Conservation (phyloP, 2,888 invertebrate genomes). For the Drosophila anomalipes region DNA sequence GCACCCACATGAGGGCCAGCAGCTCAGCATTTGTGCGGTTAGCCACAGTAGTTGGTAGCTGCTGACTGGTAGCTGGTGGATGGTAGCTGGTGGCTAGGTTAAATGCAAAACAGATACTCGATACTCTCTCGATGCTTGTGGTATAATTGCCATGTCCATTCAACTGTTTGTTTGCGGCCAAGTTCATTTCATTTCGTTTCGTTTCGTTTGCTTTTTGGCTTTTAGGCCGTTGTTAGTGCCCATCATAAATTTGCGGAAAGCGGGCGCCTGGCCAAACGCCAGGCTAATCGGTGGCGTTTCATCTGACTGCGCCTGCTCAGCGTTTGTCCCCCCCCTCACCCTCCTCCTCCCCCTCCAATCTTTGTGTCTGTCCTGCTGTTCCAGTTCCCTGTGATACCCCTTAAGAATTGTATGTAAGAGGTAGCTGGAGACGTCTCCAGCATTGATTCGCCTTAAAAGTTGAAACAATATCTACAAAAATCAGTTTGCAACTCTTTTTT, state of each 20-base stretch:
- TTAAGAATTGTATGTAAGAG: background rate
- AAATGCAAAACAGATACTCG: slow-evolving; percentile 36
- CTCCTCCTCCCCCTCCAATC: background rate
- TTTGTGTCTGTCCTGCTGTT: background rate
- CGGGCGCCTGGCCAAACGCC: slow-evolving; percentile 61
- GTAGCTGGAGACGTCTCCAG: background rate
- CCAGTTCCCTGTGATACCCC: slow-evolving; percentile 21
- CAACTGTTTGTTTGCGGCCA: slow-evolving; percentile 71
- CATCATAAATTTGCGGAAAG: slow-evolving; percentile 72
- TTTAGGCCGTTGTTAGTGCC: slow-evolving; percentile 71
- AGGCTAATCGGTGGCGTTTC: slow-evolving; percentile 77
- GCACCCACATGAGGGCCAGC: slow-evolving; percentile 41
- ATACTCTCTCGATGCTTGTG: slow-evolving; percentile 20
- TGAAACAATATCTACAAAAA: background rate
- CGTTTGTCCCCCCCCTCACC: background rate
- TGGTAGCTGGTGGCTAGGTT: slow-evolving; percentile 6
- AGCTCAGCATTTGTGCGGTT: background rate
- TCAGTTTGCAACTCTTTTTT: background rate
- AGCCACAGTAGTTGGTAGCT: background rate
- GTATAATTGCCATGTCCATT: slow-evolving; percentile 75
- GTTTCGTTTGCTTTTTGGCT: slow-evolving; percentile 42
- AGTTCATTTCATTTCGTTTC: slow-evolving; percentile 61
- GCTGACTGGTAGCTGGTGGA: background rate
- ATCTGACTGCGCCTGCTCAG: slow-evolving; percentile 48
- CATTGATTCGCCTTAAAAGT: background rate